Evolutionary conservation across 2,113 vertebrate species (phyloP), one percentile per base, ranked within the genome.

Genomic region (Ameiurus melas): DNA sequence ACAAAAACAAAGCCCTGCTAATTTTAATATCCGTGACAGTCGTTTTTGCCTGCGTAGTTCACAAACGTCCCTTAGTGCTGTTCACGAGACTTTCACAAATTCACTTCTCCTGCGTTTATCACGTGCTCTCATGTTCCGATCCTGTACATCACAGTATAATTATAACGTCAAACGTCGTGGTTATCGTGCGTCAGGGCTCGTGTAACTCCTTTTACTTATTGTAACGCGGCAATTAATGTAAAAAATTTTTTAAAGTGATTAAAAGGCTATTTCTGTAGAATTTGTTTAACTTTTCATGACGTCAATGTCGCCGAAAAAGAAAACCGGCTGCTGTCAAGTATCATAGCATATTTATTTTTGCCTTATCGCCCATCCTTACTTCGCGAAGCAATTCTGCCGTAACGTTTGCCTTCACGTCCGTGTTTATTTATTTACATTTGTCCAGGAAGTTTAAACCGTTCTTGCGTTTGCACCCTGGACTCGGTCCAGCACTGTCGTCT

Each of bases 371-470:
- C 16, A 36, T 3, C 0, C 68, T 19, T 19, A 36, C 68, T 36
- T 75, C 10, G 22, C 22, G 36, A 73, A 39, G 4, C 9, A 0
- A 43, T 75, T 77, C 71, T 30, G 43, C 25, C 6, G 47, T 17
- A 79, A 4, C 51, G 55, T 79, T 55, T 55, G 27, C 30, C 30
- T 51, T 58, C 30, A 36, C 13, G 30, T 25, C 57, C 5, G 33
- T 83, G 33, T 83, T 83, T 27, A 62, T 83, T 83, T 36, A 39
- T 83, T 83, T 36, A 39, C 62, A 62, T 25, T 60, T 14, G 30
- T 62, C 57, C 30, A 62, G 55, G 30, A 83, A 60, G 80, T 83
- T 27, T 10, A 62, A 62, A 83, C 39, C 80, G 14, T 83, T 39
- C 57, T 39, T 62, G 20, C 10, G n/a, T 83, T 62, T 82, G 80